Conservation (phyloP, 92 coral and sea anemone genomes). For the Porites rus region DNA sequence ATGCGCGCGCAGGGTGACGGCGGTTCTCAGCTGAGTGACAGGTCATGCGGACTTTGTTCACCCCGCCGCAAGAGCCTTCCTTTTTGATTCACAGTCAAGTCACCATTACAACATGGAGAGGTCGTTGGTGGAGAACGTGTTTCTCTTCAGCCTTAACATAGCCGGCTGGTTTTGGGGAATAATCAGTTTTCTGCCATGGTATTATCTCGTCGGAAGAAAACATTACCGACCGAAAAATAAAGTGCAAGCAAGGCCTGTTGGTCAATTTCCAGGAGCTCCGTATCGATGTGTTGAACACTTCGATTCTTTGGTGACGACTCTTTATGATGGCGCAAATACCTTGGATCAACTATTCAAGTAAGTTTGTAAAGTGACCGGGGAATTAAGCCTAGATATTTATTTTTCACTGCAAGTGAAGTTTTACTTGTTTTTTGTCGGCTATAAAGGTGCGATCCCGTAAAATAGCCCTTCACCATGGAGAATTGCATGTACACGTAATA, state of each 20-base stretch:
- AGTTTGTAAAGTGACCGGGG: neutral
- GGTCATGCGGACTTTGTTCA: conserved; percentile 80
- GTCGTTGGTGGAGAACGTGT: conserved; percentile 86
- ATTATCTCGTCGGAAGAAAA: conserved; percentile 88
- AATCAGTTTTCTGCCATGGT: conserved; percentile 94
- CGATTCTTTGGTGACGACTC: conserved; percentile 81
- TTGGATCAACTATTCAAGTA: conserved; percentile 97
- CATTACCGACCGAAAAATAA: conserved; percentile 69
- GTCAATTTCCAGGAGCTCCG: conserved; percentile 84
- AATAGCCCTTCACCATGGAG: too few relatives aligned
- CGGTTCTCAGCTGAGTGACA: conserved; percentile 47
- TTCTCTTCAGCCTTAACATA: conserved; percentile 88
- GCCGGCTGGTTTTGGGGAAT: conserved; percentile 97
- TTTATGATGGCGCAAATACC: conserved; percentile 88
- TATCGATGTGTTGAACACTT: conserved; percentile 94
- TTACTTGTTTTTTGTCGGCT: too few relatives aligned
- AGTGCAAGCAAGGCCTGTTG: conserved; percentile 85
- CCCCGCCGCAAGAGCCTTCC: neutral
- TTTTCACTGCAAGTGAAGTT: too few relatives aligned
- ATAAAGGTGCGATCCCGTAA: too few relatives aligned
- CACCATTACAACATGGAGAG: conserved; percentile 72
- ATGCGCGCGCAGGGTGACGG: conserved; percentile 73
- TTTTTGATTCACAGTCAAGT: conserved; percentile 2
- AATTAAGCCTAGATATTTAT: too few relatives aligned
- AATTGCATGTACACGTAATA: too few relatives aligned